Evolutionary conservation across 2,113 vertebrate genomes (phyloP).

Genomic region (Menura novaehollandiae): DNA sequence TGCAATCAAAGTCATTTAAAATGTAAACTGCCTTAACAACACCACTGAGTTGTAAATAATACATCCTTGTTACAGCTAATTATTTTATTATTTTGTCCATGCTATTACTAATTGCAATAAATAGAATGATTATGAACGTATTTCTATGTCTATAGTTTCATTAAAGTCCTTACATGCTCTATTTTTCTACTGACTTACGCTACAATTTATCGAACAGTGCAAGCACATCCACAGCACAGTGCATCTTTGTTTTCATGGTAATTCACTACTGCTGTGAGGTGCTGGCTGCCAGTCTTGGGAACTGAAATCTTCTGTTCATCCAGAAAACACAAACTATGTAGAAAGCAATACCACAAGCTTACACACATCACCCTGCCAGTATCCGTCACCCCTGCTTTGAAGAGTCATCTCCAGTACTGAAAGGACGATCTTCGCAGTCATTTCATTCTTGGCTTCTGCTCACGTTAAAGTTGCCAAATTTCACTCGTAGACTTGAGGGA

Average conservation of each 20-base stretch:
- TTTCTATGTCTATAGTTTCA: neutral
- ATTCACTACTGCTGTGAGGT: neutral
- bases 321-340: neutral
- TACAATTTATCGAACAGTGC: neutral
- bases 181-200: neutral
- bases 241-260: neutral
- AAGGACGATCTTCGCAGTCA: neutral
- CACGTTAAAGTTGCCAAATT: neutral
- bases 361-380: neutral
- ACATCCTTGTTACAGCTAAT: neutral
- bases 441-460: neutral
- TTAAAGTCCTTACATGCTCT: neutral
- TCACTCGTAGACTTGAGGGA: neutral
- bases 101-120: neutral
- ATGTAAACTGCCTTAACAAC: neutral
- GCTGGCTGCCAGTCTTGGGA: neutral
- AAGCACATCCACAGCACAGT: neutral
- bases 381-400: neutral
- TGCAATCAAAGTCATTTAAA: neutral
- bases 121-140: neutral
- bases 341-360: neutral
- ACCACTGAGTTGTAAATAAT: neutral
- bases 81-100: neutral
- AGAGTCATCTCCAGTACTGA: neutral
- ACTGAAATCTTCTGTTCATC: neutral